These are phyloP conservation scores for Drosophila demipolita DNA, from an alignment of 2,888 invertebrate genomes.

Conservation along the genomic window DNA sequence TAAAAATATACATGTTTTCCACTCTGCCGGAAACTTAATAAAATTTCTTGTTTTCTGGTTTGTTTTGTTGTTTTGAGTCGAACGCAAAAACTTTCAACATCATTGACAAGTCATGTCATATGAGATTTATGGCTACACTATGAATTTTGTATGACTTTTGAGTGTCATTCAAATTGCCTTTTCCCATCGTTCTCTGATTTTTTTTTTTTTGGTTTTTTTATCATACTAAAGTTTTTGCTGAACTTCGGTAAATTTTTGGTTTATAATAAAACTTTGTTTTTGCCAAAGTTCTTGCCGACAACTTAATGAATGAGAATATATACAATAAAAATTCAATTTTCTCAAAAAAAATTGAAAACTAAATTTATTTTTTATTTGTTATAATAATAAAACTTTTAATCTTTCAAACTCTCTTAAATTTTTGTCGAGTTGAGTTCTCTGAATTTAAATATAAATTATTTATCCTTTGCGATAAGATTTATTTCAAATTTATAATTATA, in stretches of 20 bases:
- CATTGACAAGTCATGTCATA: constrained; percentile 64
- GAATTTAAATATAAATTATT: not conserved
- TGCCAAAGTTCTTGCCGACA: not conserved
- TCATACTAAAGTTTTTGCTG: constrained; percentile 21
- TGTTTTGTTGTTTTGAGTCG: constrained; percentile 29
- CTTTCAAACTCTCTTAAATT: not conserved
- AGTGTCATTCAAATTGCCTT: constrained; percentile 50
- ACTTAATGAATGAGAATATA: not conserved
- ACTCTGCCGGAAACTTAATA: constrained; percentile 69
- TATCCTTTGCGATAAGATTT: not conserved
- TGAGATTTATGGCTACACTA: constrained; percentile 60
- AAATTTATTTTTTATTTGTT: not conserved
- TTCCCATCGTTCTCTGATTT: not conserved
- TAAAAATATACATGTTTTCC: constrained; percentile 21
- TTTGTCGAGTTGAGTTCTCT: not conserved
- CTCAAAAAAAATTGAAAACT: too few relatives aligned
- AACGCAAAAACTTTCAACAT: constrained; percentile 46
- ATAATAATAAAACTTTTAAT: not conserved
- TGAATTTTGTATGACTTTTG: constrained; percentile 63
- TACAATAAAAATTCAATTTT: not conserved
- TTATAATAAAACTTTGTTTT: constrained; percentile 2
- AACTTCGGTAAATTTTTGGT: constrained; percentile 24
- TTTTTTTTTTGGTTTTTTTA: constrained; percentile 6
- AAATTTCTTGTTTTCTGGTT: constrained; percentile 45
- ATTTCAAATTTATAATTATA: not conserved